These are phyloP conservation scores for Buceros bicornis DNA, from an alignment of 2,797 vertebrate species.

Conservation along the genomic window DNA sequence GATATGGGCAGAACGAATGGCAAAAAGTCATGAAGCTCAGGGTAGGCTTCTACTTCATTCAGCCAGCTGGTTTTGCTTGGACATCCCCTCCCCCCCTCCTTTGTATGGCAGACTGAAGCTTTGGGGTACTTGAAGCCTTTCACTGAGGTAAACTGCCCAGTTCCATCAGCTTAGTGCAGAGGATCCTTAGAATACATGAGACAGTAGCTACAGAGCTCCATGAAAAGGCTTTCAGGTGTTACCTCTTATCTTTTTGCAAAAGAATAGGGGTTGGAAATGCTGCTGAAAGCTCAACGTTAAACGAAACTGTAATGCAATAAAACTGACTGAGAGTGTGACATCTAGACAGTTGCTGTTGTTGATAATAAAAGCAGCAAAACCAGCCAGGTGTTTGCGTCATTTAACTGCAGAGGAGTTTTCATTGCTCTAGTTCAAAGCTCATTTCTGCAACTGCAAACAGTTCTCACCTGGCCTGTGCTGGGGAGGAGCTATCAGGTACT, in stretches of 20 bases:
- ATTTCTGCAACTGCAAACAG: neutral
- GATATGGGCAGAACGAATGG: neutral
- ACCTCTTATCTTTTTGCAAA: neutral
- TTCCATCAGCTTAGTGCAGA: neutral
- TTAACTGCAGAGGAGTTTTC: neutral
- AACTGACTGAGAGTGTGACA: slow-evolving; percentile 7
- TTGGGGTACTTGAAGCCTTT: neutral
- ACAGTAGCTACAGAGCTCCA: neutral
- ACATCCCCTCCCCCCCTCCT: neutral
- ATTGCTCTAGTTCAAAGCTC: slow-evolving; percentile 26
- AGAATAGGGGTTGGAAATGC: neutral
- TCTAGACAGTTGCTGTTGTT: neutral
- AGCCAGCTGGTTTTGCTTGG: neutral
- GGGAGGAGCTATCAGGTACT: neutral
- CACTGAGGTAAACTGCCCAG: neutral
- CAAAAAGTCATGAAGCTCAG: neutral
- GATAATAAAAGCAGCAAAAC: neutral
- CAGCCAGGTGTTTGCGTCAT: neutral
- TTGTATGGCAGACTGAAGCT: neutral
- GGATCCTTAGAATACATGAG: neutral
- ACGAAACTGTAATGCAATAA: neutral
- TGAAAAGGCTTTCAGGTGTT: neutral
- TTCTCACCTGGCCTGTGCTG: neutral
- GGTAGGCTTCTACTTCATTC: neutral
- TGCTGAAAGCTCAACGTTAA: neutral